Base-by-base conservation (phyloP, 2,797 vertebrate species). In the Arnoldichthys spilopterus region DNA sequence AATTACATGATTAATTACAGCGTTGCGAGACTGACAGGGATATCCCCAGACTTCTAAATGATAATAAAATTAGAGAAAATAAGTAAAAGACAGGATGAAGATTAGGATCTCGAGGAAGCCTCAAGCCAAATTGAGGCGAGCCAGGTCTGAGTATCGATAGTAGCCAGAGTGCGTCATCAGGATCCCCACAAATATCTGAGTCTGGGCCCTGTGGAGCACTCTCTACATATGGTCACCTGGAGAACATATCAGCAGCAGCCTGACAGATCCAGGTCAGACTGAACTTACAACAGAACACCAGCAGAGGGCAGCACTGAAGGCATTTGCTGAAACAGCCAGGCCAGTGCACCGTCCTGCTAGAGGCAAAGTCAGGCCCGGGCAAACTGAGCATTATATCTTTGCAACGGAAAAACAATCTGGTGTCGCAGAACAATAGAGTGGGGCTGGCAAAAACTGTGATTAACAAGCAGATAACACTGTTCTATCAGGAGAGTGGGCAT, bases 231-330 rank as follows among this genome's bases (percentile, higher is more conserved):
- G 18, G 67, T 68, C 77, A 75, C 79, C 84, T 83, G 82, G 82
- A 84, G 61, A 83, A 85, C 54, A 62, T 76, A 77, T 78, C 59
- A 85, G 40, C 72, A 16, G 13, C 0, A 6, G 53, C 16, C 66
- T 82, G 84, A 85, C 84, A 83, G 79, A 85, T 83, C 77, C 77
- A 84, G 84, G 84, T 85, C 84, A 85, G 30, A 75, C 54, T 66
- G 82, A 49, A 53, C 1, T 83, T 69, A 54, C 71, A 32, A 37
- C 32, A 43, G 9, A 68, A 40, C 32, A 30, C 64, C 84, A 64
- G 24, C 68, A 85, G 82, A 71, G 28, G 82, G 77, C 79, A 80
- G 77, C 8, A 71, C 45, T 59, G 16, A 67, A 20, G 20, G 9
- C 49, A 26, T 64, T n/a, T 45, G 37, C 7, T 6, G 45, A 28